Percentiles rank a stretch among this genome's conserved stretches.
phyloP scores from a whole-genome alignment of 2,797 vertebrate genomes.

The Lutjanus campechanus region DNA sequence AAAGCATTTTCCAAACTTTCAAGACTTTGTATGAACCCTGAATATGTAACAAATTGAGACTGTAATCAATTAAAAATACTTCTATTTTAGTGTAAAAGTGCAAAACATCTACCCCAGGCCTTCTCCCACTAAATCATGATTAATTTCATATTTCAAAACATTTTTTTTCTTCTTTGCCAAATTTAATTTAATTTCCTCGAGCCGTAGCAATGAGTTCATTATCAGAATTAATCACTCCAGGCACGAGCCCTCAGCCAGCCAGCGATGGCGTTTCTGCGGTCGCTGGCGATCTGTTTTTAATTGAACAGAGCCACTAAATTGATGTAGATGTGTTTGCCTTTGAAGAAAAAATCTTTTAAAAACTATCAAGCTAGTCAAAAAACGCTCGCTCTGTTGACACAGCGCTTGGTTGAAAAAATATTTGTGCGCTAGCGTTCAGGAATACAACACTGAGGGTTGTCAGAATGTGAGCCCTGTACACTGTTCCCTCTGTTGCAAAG shows the following conservation, averaged over 20 bases:
- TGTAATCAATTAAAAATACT: constrained; percentile 3
- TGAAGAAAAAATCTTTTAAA: constrained; percentile 75
- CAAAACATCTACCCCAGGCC: not conserved
- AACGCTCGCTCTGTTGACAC: constrained; percentile 82
- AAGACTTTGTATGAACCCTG: too few species aligned
- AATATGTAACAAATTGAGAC: constrained; percentile 11
- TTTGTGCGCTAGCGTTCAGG: constrained; percentile 77
- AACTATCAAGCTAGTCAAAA: constrained; percentile 80
- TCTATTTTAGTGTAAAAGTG: constrained; percentile 1
- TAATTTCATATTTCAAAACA: constrained; percentile 26
- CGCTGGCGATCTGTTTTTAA: constrained; percentile 63
- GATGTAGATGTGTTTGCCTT: constrained; percentile 79
- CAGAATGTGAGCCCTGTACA: constrained; percentile 76
- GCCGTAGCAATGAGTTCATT: constrained; percentile 40
- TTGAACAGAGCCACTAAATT: constrained; percentile 76
- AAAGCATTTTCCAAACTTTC: too few species aligned
- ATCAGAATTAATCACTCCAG: constrained; percentile 50
- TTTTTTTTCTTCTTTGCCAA: not conserved
- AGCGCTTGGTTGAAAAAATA: constrained; percentile 84
- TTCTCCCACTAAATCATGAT: constrained; percentile 9
- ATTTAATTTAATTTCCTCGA: constrained; percentile 46
- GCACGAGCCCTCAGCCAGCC: constrained; percentile 39
- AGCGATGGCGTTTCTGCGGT: constrained; percentile 59
- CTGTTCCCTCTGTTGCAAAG: constrained; percentile 83
- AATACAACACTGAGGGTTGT: constrained; percentile 79